Evolutionary conservation across 30 jellyfish, hydroid and myxozoan species (phyloP).

Genomic region (Turritopsis rubra): DNA sequence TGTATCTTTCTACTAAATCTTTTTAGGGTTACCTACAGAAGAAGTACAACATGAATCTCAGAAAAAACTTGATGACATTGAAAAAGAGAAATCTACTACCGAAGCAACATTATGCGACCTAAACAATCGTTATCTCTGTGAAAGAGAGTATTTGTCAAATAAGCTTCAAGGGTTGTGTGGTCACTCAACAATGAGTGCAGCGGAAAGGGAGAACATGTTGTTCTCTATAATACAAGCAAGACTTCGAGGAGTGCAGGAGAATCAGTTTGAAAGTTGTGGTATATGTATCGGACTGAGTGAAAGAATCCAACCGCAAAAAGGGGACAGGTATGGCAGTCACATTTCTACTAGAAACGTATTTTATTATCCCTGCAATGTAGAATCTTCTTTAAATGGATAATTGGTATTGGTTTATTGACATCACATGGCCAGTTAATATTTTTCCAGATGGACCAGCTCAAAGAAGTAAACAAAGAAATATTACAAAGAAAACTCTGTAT

Average conservation of each 20-base stretch:
- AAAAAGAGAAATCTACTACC: slow-evolving; percentile 44
- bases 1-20: too few species aligned
- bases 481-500: too few species aligned
- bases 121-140: slow-evolving; percentile 40
- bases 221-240: slow-evolving; percentile 41
- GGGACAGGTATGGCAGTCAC: slow-evolving; percentile 38
- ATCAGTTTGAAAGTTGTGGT: slow-evolving; percentile 55
- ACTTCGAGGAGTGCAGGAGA: slow-evolving; percentile 57
- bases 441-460: too few species aligned
- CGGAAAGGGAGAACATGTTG: slow-evolving; percentile 55
- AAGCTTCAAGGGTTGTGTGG: slow-evolving; percentile 66
- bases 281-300: slow-evolving; percentile 68
- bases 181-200: slow-evolving; percentile 42
- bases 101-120: slow-evolving; percentile 47
- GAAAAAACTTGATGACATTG: slow-evolving; percentile 42
- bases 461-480: too few species aligned
- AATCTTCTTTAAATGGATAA: too few species aligned
- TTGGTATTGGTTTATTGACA: too few species aligned
- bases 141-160: slow-evolving; percentile 43
- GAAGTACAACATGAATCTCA: slow-evolving; percentile 60
- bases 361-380: too few species aligned
- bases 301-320: slow-evolving; percentile 40
- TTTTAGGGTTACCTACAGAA: slow-evolving; percentile 47
- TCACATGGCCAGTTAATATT: too few species aligned
- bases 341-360: not conserved